Evolutionary conservation across 2,888 invertebrate species (phyloP).

Genomic region (Disparrhopalites patrizii): DNA sequence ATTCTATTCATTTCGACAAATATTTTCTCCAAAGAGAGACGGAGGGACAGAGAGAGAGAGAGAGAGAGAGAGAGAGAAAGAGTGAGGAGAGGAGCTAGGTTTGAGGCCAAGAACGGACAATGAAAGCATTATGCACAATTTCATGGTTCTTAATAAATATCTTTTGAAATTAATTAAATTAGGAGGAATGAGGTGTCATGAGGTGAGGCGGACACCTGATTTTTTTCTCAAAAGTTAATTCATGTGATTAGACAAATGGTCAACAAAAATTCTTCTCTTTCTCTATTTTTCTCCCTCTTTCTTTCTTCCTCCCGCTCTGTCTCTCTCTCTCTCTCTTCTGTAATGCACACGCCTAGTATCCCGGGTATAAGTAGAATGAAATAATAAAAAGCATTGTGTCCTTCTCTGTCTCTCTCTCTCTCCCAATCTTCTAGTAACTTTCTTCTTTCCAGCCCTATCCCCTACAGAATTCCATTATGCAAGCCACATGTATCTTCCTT

Average conservation of each 20-base stretch:
- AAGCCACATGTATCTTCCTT: too few species aligned
- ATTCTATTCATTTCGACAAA: too few species aligned
- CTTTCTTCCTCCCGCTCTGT: not conserved
- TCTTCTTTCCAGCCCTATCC: not conserved
- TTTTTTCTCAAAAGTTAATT: constrained; percentile 14
- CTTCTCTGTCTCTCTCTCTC: too few species aligned
- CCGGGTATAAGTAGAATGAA: too few species aligned
- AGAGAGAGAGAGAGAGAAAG: not conserved
- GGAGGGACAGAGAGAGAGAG: too few species aligned
- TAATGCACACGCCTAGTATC: not conserved
- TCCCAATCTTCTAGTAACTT: too few species aligned
- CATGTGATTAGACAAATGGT: constrained; percentile 16
- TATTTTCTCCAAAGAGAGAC: not conserved
- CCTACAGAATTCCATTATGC: not conserved
- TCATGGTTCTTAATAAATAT: constrained; percentile 33
- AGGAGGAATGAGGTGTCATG: constrained; percentile 30
- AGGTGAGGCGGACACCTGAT: constrained; percentile 28
- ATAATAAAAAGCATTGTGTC: too few species aligned
- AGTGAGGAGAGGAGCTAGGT: too few species aligned
- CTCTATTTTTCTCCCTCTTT: not conserved
- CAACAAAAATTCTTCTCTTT: not conserved
- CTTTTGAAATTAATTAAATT: constrained; percentile 48
- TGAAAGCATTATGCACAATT: constrained; percentile 25
- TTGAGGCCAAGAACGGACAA: constrained; percentile 8
- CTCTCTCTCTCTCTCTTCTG: not conserved